Conservation (phyloP, 1,140 invertebrate species). For the Drosophila rufa region DNA sequence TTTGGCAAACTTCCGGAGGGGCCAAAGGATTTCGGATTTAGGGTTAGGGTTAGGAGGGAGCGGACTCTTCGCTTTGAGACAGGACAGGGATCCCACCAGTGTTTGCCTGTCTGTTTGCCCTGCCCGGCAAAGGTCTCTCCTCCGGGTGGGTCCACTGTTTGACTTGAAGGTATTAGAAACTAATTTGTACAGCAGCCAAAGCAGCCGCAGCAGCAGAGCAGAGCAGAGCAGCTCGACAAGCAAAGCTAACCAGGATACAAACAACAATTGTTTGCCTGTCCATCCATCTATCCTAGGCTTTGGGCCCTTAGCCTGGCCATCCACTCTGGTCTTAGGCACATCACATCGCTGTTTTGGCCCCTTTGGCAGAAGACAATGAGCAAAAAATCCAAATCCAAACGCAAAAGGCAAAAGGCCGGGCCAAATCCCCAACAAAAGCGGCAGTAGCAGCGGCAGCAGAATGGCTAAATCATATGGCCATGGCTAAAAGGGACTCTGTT, state of each 20-base stretch:
- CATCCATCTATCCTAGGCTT: constrained; percentile 68
- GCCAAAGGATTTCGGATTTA: constrained; percentile 7
- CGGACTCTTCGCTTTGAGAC: constrained; percentile 25
- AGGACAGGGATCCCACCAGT: constrained; percentile 16
- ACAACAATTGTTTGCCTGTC: constrained; percentile 77
- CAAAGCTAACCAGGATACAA: constrained; percentile 74
- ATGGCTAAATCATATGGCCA: constrained; percentile 72
- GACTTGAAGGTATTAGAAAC: constrained; percentile 83
- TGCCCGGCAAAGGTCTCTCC: constrained; percentile 45
- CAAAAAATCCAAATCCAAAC: constrained; percentile 40
- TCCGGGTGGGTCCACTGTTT: constrained; percentile 60
- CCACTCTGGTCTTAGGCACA: constrained; percentile 41
- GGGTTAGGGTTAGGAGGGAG: constrained; percentile 2
- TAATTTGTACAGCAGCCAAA: constrained; percentile 76
- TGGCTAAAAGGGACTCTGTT: constrained; percentile 18
- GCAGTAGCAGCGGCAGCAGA: constrained; percentile 17
- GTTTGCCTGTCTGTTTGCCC: constrained; percentile 57
- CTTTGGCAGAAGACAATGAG: constrained; percentile 42
- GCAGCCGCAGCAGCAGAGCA: constrained; percentile 40
- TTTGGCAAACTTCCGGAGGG: constrained; percentile 61
- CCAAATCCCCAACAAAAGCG: constrained; percentile 67
- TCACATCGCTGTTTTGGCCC: constrained; percentile 42
- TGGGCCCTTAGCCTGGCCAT: constrained; percentile 45
- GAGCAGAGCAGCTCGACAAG: constrained; percentile 2
- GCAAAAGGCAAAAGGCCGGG: constrained; percentile 41